Base-by-base conservation (phyloP, 2,888 invertebrate species). In the Phasia obesa region DNA sequence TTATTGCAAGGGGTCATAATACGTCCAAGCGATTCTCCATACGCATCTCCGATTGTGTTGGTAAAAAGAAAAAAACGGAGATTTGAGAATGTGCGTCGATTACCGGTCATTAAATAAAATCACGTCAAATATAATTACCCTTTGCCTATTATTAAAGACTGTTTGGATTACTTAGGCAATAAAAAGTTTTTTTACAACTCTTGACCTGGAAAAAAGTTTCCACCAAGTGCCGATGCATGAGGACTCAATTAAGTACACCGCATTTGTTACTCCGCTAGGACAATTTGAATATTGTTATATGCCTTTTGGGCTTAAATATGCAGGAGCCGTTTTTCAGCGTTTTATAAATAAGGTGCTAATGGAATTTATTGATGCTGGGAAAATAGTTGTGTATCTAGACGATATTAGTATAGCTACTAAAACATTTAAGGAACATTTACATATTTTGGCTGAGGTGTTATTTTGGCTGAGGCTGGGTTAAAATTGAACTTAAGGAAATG, bases 401-500 rank as follows among this genome's bases (percentile, higher is more conserved):
- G 75, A 59, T 59, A 75, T 75, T 49, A 49, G 59, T 27, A 75
- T 67, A 55, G 59, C 59, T 7, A 59, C 75, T n/a, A 23, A 57
- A 35, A 57, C 65, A 27, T 67, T 75, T 25, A 49, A 38, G n/a
- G 65, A 75, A 38, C 65, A 75, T 25, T 47, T 49, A 17, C 38
- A 42, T 3, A 47, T 75, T 38, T 55, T 75, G 57, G 31, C 31
- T 7, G 31, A 31, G 31, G 31, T 31, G 5, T 31, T 31, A 31
- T 9, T 31, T 31, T 7, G 31, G 31, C 4, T 2, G 27, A 55
- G 31, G 55, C 55, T 17, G 55, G 55, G 55, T 27, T 55, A 17
- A 62, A 74, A 62, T 38, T 82, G 7, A 77, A 73, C 38, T 42
- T 67, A 25, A 42, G 53, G 25, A 67, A 67, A 73, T 82, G 84